These are phyloP conservation scores for Cyclophora punctaria DNA, from an alignment of 2,888 invertebrate species.

Conservation along the genomic window DNA sequence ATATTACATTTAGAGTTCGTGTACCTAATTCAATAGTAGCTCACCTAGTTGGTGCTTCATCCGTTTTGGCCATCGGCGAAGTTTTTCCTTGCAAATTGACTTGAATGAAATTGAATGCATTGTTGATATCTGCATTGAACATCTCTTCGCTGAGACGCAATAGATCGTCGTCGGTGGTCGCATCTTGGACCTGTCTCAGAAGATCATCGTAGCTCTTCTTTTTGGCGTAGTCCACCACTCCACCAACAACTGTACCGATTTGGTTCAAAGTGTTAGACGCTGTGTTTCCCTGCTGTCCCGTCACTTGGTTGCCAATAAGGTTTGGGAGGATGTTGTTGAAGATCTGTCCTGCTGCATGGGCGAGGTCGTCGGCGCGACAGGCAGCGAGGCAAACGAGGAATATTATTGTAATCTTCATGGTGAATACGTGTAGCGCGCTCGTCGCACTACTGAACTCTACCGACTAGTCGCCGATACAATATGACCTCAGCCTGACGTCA, in stretches of 20 bases:
- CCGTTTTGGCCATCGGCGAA: constrained; percentile 78
- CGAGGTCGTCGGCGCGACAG: constrained; percentile 53
- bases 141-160: constrained; percentile 82
- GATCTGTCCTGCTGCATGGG: constrained; percentile 62
- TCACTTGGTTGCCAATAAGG: constrained; percentile 52
- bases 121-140: constrained; percentile 82
- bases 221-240: constrained; percentile 66
- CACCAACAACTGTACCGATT: constrained; percentile 66
- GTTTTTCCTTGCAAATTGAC: constrained; percentile 85
- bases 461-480: constrained; percentile 44
- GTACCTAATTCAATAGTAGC: constrained; percentile 41
- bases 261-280: constrained; percentile 57
- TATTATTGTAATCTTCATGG: constrained; percentile 49
- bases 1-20: constrained; percentile 2
- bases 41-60: constrained; percentile 85
- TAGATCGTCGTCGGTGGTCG: constrained; percentile 79
- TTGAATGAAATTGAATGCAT: constrained; percentile 80
- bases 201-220: constrained; percentile 67
- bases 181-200: constrained; percentile 58
- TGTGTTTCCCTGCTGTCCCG: constrained; percentile 55
- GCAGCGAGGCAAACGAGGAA: constrained; percentile 42
- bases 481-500: constrained; percentile 70
- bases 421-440: constrained; percentile 50
- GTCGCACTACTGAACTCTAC: constrained; percentile 66
- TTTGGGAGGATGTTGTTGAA: constrained; percentile 63